Conservation (phyloP, 2,797 vertebrate genomes). For the Avahi laniger region DNA sequence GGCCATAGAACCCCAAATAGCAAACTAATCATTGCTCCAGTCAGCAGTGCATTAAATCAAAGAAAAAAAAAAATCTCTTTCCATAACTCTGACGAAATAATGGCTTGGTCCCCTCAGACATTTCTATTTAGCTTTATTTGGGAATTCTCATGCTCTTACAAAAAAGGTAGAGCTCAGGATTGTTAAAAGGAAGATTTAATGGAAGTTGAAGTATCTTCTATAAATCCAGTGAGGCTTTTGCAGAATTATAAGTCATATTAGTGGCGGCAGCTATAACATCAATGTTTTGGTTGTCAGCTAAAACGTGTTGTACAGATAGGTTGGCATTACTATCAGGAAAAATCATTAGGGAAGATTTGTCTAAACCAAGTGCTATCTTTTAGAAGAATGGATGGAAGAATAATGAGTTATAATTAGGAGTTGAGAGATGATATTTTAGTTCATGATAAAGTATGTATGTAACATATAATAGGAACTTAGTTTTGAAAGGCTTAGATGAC, state of each 20-base stretch:
- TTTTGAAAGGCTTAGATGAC: neutral
- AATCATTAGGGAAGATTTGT: neutral
- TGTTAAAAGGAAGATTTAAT: conserved; percentile 45
- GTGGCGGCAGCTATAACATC: neutral
- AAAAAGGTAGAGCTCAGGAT: neutral
- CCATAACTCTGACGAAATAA: conserved; percentile 41
- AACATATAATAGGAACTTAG: neutral
- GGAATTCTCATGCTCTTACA: neutral
- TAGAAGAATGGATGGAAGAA: neutral
- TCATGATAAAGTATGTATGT: neutral
- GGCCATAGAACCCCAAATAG: neutral
- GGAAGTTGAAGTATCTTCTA: conserved; percentile 37
- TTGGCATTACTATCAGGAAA: neutral
- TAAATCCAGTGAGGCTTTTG: conserved; percentile 45
- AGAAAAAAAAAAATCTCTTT: neutral
- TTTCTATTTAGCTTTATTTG: conserved; percentile 34
- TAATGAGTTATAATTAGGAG: neutral
- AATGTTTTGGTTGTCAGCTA: conserved; percentile 20
- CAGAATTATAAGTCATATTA: neutral
- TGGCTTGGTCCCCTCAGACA: neutral
- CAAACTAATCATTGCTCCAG: conserved; percentile 52
- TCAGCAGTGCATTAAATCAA: conserved; percentile 6
- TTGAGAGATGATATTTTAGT: neutral
- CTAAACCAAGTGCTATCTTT: neutral
- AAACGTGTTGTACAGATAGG: neutral